Base-by-base conservation (phyloP, 2,113 vertebrate genomes). In the Brienomyrus brachyistius region DNA sequence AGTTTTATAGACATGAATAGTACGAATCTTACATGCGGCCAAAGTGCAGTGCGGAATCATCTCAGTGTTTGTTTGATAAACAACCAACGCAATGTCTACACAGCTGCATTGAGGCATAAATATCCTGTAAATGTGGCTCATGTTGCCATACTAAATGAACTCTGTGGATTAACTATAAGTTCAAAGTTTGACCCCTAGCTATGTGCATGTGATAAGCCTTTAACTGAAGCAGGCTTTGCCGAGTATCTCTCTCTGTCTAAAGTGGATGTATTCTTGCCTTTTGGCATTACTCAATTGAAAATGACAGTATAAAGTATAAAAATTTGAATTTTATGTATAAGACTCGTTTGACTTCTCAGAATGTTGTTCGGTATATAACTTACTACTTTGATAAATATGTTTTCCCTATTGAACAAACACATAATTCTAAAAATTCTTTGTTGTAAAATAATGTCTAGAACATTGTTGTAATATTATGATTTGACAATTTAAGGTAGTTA, bases 371-470 rank as follows among this genome's bases (percentile, higher is more conserved):
- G 56, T 59, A 59, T 59, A 2, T 59, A 59, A 59, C 56, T 59
- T 31, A 31, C 11, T 70, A 27, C 23, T 27, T 70, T 70, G 27
- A 35, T 70, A 31, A 70, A 70, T 70, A 27, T 70, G 0, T 70
- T 70, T 35, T 70, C 27, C 4, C 13, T 70, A 70, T 91, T 91
- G 91, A 48, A 89, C 89, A 89, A 86, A 87, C 91, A 92, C 70
- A 88, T 2, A 19, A 9, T 90, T n/a, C 17, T 86, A 27, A 62
- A 8, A 70, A 10, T 4, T 70, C 3, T 70, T 70, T 70, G 62
- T 31, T 70, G 23, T 31, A 70, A 70, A 74, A 74, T 35, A 74
- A 74, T 74, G 11, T 27, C n/a, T 74, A 74, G 66, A 74, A 74
- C 27, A 15, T 74, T 74, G 66, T 74, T 74, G n/a, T 35, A 11